Conservation (phyloP, 2,113 vertebrate species). For the Dasyprocta punctata region DNA sequence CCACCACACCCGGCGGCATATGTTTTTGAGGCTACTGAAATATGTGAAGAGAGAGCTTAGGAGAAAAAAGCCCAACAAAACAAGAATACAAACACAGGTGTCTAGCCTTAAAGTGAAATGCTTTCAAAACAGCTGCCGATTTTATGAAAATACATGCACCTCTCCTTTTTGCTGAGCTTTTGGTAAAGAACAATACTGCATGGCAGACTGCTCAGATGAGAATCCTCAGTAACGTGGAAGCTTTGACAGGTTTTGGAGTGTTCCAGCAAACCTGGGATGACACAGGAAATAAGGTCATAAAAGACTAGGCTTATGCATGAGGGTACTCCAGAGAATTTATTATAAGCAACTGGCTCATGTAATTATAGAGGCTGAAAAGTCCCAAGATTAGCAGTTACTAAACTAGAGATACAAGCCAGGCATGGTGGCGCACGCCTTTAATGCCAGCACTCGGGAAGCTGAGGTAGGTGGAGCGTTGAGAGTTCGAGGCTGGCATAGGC, state of each 20-base stretch:
- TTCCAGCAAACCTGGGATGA: neutral
- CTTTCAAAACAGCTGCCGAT: conserved; percentile 31
- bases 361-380: neutral
- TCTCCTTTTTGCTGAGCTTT: neutral
- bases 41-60: neutral
- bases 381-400: neutral
- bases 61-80: neutral
- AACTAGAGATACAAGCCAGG: too few relatives aligned
- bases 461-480: too few relatives aligned
- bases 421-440: too few relatives aligned
- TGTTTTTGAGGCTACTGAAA: neutral
- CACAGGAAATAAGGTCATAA: neutral
- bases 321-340: neutral
- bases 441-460: too few relatives aligned
- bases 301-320: neutral
- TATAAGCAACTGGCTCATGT: neutral
- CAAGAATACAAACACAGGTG: neutral
- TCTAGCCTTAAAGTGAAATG: neutral
- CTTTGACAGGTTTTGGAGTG: neutral
- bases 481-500: too few relatives aligned
- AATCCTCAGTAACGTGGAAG: neutral
- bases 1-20: too few relatives aligned
- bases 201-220: neutral
- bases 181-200: neutral
- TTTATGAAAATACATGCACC: neutral